Evolutionary conservation across 2,113 vertebrate species (phyloP).

Genomic region (Laticauda colubrina): DNA sequence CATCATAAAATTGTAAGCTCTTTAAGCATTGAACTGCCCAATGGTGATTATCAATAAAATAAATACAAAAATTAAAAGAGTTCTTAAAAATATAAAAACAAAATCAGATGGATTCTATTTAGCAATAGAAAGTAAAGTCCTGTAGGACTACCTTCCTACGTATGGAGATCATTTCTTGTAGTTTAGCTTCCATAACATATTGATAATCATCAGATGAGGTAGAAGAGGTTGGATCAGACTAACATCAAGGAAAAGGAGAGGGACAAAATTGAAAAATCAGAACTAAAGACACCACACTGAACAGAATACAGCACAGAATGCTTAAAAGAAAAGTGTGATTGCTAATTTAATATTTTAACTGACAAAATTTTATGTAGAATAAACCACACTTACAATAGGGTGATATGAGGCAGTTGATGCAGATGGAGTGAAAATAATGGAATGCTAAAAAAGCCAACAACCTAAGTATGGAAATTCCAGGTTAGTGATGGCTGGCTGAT

Average conservation of each 20-base stretch:
- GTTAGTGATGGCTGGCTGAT: constrained; percentile 75
- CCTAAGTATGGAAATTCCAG: constrained; percentile 65
- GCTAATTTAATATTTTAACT: constrained; percentile 70
- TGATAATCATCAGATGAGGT: constrained; percentile 96
- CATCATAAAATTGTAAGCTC: constrained; percentile 78
- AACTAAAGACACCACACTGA: constrained; percentile 81
- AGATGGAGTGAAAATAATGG: constrained; percentile 70
- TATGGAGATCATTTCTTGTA: constrained; percentile 97
- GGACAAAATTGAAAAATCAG: constrained; percentile 92
- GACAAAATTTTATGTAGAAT: constrained; percentile 69
- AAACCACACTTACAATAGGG: constrained; percentile 68
- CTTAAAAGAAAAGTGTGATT: constrained; percentile 77
- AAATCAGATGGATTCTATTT: constrained; percentile 81
- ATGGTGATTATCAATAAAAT: constrained; percentile 85
- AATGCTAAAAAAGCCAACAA: constrained; percentile 71
- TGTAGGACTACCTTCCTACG: constrained; percentile 97
- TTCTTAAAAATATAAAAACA: constrained; percentile 64
- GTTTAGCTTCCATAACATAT: constrained; percentile 98
- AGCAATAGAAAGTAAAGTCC: constrained; percentile 87
- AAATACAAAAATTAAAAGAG: constrained; percentile 70
- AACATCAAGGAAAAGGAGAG: constrained; percentile 90
- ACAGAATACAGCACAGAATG: constrained; percentile 81
- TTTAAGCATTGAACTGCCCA: constrained; percentile 81
- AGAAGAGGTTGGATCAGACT: constrained; percentile 95
- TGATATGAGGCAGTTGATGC: constrained; percentile 65